A percentile compares a stretch with the other conserved stretches of the same genome.
phyloP scores from a whole-genome alignment of 2,888 invertebrate genomes.

The Nymphalis c-album region DNA sequence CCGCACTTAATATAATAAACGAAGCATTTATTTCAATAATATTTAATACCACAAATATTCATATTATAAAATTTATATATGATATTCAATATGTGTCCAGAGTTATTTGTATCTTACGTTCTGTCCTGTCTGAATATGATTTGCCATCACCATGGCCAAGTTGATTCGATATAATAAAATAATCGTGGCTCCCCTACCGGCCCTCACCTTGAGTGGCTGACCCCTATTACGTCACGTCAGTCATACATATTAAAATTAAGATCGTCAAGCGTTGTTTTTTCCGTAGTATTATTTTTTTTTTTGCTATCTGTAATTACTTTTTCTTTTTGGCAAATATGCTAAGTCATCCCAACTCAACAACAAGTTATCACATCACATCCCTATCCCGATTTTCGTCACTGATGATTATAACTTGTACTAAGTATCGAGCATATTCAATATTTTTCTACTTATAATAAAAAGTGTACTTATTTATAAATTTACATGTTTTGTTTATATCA shows the following conservation, averaged over 20 bases:
- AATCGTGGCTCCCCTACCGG: conserved; percentile 33
- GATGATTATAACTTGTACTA: too few species aligned
- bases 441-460: too few species aligned
- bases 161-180: conserved; percentile 8
- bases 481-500: too few species aligned
- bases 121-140: neutral
- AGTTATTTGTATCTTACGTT: neutral
- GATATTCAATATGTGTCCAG: too few species aligned
- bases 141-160: conserved; percentile 1
- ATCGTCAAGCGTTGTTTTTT: conserved; percentile 55
- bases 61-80: too few species aligned
- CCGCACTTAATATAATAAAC: too few species aligned
- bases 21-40: too few species aligned
- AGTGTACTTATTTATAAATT: too few species aligned
- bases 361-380: neutral
- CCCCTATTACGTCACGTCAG: conserved; percentile 67
- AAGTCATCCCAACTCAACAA: neutral
- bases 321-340: neutral
- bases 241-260: conserved; percentile 67
- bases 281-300: conserved; percentile 42
- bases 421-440: too few species aligned
- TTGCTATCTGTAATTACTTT: neutral
- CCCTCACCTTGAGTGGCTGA: conserved; percentile 61
- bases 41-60: too few species aligned
- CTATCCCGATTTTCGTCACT: neutral